A percentile compares a stretch with the other conserved stretches of the same genome.
Evolutionary conservation across 2,797 vertebrate genomes (phyloP).

Genomic region (Scomberomorus guttatus): DNA sequence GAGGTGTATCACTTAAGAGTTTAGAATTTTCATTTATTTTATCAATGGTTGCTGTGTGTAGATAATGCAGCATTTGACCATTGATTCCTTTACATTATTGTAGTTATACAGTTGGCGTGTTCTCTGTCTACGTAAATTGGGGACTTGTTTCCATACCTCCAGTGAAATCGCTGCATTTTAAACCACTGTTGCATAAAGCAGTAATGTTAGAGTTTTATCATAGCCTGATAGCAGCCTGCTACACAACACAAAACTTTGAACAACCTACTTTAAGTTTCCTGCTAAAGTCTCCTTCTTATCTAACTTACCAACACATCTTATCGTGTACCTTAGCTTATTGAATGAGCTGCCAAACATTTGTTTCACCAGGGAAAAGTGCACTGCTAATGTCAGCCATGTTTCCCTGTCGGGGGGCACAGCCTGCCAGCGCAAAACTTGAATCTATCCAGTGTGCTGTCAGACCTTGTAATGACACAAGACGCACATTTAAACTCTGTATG

Average conservation of each 20-base stretch:
- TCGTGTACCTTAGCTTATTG: neutral
- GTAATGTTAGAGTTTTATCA: too few species aligned
- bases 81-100: neutral
- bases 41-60: slow-evolving; percentile 1
- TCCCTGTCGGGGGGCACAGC: too few species aligned
- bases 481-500: neutral
- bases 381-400: too few species aligned
- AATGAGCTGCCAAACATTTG: neutral
- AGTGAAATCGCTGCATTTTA: too few species aligned
- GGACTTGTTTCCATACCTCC: too few species aligned
- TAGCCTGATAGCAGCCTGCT: too few species aligned
- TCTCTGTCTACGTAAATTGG: too few species aligned
- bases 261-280: too few species aligned
- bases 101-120: neutral
- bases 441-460: neutral
- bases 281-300: too few species aligned
- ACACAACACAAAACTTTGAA: too few species aligned
- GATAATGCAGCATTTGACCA: slow-evolving; percentile 1
- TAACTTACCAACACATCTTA: neutral
- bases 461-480: neutral
- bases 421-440: neutral
- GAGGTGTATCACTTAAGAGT: neutral
- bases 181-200: too few species aligned
- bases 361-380: neutral
- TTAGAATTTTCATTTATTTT: too few species aligned